Evolutionary conservation across 2,797 vertebrate species (phyloP).

Genomic region (Ctenosaura bakeri): DNA sequence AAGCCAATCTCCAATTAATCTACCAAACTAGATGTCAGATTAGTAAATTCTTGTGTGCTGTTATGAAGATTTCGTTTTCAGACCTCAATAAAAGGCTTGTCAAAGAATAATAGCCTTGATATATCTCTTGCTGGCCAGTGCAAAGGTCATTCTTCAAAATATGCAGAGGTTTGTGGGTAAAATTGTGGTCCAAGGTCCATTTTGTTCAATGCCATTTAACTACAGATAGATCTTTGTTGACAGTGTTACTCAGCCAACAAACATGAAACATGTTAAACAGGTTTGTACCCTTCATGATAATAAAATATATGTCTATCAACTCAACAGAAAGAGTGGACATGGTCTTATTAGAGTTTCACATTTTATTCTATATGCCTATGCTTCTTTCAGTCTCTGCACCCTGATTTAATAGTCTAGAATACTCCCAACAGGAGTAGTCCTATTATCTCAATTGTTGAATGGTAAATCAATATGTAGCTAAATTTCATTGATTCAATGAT

Average conservation of each 20-base stretch:
- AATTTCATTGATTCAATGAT: too few species aligned
- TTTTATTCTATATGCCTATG: not conserved
- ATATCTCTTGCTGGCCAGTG: constrained; percentile 69
- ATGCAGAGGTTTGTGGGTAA: constrained; percentile 59
- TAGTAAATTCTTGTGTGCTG: constrained; percentile 85
- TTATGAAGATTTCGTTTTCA: constrained; percentile 84
- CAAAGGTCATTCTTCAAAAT: constrained; percentile 67
- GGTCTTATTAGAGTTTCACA: not conserved
- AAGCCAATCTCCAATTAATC: constrained; percentile 85
- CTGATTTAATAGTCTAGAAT: not conserved
- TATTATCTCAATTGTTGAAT: too few species aligned
- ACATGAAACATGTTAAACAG: constrained; percentile 23
- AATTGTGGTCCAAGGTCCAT: constrained; percentile 38
- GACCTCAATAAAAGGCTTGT: constrained; percentile 78
- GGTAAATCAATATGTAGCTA: too few species aligned
- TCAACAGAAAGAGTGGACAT: not conserved
- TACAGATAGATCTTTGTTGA: constrained; percentile 44
- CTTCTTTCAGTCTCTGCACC: not conserved
- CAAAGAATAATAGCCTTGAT: constrained; percentile 76
- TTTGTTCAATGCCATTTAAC: constrained; percentile 36
- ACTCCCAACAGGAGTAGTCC: too few species aligned
- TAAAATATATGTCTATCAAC: constrained; percentile 32
- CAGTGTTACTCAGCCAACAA: constrained; percentile 37
- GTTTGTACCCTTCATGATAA: constrained; percentile 37
- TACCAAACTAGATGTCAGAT: constrained; percentile 84